These are phyloP conservation scores for Drosophila suboccidentalis DNA, from an alignment of 2,888 invertebrate genomes.

Conservation along the genomic window DNA sequence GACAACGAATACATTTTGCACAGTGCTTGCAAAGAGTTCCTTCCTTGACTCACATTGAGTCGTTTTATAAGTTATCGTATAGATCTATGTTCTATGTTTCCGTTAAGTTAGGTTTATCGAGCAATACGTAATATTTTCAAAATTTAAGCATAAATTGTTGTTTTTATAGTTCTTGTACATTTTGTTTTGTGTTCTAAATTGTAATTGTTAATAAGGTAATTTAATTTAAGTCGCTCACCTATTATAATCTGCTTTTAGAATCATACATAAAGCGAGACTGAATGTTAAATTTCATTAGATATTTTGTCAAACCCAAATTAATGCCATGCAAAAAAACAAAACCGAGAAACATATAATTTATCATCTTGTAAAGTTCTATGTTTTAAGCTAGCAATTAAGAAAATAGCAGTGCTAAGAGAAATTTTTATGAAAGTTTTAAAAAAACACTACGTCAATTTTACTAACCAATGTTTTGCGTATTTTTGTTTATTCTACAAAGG, in stretches of 20 bases:
- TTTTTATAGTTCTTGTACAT: slow-evolving; percentile 15
- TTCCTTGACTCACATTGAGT: slow-evolving; percentile 81
- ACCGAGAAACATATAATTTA: slow-evolving; percentile 40
- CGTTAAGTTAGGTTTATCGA: slow-evolving; percentile 21
- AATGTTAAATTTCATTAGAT: slow-evolving; percentile 38
- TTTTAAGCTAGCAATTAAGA: slow-evolving; percentile 8
- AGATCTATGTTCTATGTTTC: slow-evolving; percentile 15
- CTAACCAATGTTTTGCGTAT: slow-evolving; percentile 20
- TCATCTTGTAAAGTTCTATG: slow-evolving; percentile 31
- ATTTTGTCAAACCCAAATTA: slow-evolving; percentile 34
- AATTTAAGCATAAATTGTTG: slow-evolving; percentile 16
- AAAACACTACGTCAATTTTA: slow-evolving; percentile 27
- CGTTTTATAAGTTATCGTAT: slow-evolving; percentile 35
- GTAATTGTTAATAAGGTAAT: slow-evolving; percentile 19
- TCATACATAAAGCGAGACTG: slow-evolving; percentile 47
- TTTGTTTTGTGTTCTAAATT: slow-evolving; percentile 19
- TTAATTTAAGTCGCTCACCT: slow-evolving; percentile 4
- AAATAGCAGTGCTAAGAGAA: neutral
- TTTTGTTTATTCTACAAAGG: neutral
- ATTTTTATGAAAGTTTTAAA: slow-evolving; percentile 12
- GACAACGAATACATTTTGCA: slow-evolving; percentile 63
- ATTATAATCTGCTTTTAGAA: slow-evolving; percentile 42
- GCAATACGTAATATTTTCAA: slow-evolving; percentile 19
- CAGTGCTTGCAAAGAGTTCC: slow-evolving; percentile 68
- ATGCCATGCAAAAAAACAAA: slow-evolving; percentile 37